These are phyloP conservation scores for Girardinichthys multiradiatus DNA, from an alignment of 2,113 vertebrate species.

Conservation along the genomic window DNA sequence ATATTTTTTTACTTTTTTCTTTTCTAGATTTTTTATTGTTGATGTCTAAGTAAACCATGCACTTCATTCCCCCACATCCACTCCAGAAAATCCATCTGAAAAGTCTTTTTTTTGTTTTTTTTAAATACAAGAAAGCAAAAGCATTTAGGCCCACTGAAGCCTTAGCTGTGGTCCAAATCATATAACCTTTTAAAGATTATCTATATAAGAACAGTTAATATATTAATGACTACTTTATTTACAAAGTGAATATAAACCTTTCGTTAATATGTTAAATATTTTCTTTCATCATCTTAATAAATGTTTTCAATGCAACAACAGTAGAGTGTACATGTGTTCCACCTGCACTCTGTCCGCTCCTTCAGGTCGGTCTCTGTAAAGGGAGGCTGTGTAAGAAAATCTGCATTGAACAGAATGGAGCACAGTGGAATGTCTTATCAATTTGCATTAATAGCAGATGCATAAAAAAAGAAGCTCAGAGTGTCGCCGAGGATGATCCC, in stretches of 20 bases:
- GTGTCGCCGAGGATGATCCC: slow-evolving; percentile 57
- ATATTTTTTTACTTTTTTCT: slow-evolving; percentile 41
- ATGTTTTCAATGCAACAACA: slow-evolving; percentile 71
- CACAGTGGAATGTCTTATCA: slow-evolving; percentile 82
- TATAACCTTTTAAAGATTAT: slow-evolving; percentile 78
- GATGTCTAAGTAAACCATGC: slow-evolving; percentile 57
- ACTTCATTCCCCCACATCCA: slow-evolving; percentile 52
- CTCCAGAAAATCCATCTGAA: slow-evolving; percentile 50
- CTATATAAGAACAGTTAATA: slow-evolving; percentile 80
- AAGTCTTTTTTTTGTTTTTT: slow-evolving; percentile 29
- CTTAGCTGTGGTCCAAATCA: slow-evolving; percentile 66
- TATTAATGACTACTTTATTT: slow-evolving; percentile 84
- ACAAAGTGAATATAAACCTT: slow-evolving; percentile 84
- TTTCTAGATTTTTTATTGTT: slow-evolving; percentile 38
- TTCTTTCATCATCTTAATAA: slow-evolving; percentile 71
- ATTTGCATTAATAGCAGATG: slow-evolving; percentile 77
- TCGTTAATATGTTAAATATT: slow-evolving; percentile 83
- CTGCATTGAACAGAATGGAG: slow-evolving; percentile 68
- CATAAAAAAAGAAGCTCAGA: slow-evolving; percentile 64
- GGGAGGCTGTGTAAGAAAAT: slow-evolving; percentile 65
- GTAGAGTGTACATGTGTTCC: slow-evolving; percentile 54
- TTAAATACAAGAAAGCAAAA: slow-evolving; percentile 46
- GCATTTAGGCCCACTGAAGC: slow-evolving; percentile 36
- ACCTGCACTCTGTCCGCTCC: slow-evolving; percentile 36
- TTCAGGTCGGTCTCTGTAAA: slow-evolving; percentile 49